Conservation (phyloP, 1,140 invertebrate genomes). For the Brachionus paranguensis region DNA sequence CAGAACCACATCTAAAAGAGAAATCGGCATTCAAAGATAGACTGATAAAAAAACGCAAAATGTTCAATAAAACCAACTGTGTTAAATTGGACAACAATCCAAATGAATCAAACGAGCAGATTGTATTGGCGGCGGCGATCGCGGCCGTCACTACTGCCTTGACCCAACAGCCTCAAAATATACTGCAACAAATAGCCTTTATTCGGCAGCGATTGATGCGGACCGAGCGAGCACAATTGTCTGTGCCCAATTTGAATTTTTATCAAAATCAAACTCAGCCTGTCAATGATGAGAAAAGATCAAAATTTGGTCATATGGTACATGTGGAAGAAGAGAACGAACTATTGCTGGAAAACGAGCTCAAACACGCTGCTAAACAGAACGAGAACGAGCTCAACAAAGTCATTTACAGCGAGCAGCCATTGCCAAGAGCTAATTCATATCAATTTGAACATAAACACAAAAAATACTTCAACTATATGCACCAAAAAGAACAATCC, state of each 20-base stretch:
- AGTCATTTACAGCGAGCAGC: background rate
- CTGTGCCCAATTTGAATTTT: background rate
- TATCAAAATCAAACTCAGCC: background rate
- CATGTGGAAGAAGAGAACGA: conserved; percentile 40
- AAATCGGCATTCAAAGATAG: conserved; percentile 2
- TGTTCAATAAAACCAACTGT: background rate
- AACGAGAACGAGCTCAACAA: background rate
- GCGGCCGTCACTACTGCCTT: background rate
- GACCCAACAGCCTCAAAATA: background rate
- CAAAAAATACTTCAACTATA: conserved; percentile 6
- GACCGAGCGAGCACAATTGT: background rate
- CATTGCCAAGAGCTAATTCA: background rate
- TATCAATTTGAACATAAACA: conserved; percentile 19
- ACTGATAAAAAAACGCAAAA: conserved; percentile 4
- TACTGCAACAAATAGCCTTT: conserved; percentile 12
- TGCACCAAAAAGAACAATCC: background rate
- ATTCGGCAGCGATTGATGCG: background rate
- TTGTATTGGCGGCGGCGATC: background rate
- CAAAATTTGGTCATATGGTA: conserved; percentile 31
- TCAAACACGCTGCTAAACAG: background rate
- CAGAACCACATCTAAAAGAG: background rate
- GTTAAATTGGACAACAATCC: background rate
- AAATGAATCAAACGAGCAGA: background rate
- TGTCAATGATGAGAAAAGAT: background rate
- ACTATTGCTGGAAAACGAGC: background rate